phyloP scores from a whole-genome alignment of 2,113 vertebrate genomes.

The Odocoileus hemionus region DNA sequence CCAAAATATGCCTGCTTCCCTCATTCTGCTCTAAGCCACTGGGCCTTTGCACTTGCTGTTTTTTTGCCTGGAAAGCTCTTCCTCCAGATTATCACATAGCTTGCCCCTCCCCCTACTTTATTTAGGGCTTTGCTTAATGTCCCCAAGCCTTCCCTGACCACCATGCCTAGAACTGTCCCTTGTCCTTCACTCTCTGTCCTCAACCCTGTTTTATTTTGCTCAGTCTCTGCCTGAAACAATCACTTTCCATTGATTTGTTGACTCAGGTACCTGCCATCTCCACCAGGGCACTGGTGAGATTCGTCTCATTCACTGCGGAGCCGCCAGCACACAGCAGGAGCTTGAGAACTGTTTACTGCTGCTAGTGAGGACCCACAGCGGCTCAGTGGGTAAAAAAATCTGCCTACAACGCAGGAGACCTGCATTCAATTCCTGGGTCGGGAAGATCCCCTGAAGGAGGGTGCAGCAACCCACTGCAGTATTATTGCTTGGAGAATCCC shows the following conservation, averaged over 20 bases:
- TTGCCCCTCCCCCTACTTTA: background rate
- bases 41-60: background rate
- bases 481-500: background rate
- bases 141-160: background rate
- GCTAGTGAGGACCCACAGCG: background rate
- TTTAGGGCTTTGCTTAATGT: background rate
- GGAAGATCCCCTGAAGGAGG: background rate
- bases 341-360: background rate
- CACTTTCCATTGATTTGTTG: no score
- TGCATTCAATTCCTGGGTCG: background rate
- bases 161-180: background rate
- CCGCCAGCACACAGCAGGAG: background rate
- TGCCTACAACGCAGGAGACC: background rate
- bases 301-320: background rate
- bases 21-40: background rate
- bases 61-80: background rate
- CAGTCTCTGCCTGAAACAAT: background rate
- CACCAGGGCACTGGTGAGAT: background rate
- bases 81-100: background rate
- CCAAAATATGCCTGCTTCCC: background rate
- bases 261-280: background rate
- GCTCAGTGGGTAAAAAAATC: background rate
- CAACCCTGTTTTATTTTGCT: background rate
- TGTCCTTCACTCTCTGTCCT: background rate
- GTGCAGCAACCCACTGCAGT: background rate